Percentiles rank a stretch among this genome's conserved stretches.
These are phyloP conservation scores for Zaprionus ghesquierei DNA, from an alignment of 1,140 invertebrate genomes.

Conservation along the genomic window DNA sequence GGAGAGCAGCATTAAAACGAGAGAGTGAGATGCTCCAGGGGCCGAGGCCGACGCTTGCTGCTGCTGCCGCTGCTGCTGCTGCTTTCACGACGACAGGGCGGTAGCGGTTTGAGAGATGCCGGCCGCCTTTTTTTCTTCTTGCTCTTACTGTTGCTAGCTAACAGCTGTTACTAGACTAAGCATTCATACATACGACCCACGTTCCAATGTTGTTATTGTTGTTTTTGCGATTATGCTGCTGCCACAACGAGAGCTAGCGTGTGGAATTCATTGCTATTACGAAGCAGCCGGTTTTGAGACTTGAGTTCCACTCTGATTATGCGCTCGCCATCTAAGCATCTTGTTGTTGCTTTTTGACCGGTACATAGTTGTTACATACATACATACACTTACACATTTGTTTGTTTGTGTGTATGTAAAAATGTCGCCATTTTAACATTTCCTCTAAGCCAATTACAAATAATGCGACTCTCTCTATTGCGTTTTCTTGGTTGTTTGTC, in stretches of 20 bases:
- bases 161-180: constrained; percentile 44
- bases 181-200: constrained; percentile 30
- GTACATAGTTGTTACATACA: constrained; percentile 7
- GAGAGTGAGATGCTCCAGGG: constrained; percentile 31
- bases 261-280: constrained; percentile 32
- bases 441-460: constrained; percentile 45
- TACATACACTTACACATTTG: constrained; percentile 4
- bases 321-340: not conserved
- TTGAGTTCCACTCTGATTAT: constrained; percentile 23
- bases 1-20: constrained; percentile 20
- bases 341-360: constrained; percentile 23
- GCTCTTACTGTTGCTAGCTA: constrained; percentile 13
- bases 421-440: constrained; percentile 2
- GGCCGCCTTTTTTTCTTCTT: constrained; percentile 19
- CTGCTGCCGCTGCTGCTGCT: not conserved
- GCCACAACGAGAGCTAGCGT: not conserved
- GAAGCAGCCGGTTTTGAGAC: constrained; percentile 39
- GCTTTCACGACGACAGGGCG: constrained; percentile 15
- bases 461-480: not conserved
- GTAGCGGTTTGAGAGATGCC: constrained; percentile 11
- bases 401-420: not conserved
- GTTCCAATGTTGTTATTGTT: not conserved
- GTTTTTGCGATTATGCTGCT: constrained; percentile 16
- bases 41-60: not conserved
- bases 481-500: not conserved